Percentiles rank a stretch among this genome's conserved stretches.
phyloP scores from a whole-genome alignment of 30 jellyfish, hydroid and myxozoan genomes.

The Nemopilema nomurai region DNA sequence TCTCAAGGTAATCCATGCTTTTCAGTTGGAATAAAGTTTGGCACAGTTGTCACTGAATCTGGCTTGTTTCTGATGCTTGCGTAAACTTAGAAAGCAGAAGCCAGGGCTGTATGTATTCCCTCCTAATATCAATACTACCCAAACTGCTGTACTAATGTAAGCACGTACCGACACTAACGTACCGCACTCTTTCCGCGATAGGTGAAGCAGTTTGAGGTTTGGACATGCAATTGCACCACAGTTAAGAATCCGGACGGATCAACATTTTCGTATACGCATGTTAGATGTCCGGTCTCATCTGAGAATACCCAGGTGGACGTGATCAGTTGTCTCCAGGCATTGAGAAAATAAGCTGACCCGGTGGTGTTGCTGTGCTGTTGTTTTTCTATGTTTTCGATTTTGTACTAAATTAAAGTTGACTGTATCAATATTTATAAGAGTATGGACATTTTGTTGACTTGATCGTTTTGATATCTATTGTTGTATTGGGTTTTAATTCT shows the following conservation, averaged over 20 bases:
- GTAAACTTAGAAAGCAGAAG: too few species aligned
- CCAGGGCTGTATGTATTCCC: too few species aligned
- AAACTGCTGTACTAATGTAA: background rate
- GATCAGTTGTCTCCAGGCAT: constrained; percentile 50
- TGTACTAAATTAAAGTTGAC: background rate
- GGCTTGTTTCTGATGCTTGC: too few species aligned
- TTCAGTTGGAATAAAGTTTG: background rate
- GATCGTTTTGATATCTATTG: background rate
- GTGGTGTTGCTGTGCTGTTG: background rate
- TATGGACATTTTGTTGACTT: background rate
- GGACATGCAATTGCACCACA: constrained; percentile 66
- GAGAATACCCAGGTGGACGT: constrained; percentile 21
- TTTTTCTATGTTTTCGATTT: background rate
- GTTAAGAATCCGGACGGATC: constrained; percentile 7
- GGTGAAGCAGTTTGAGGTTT: constrained; percentile 48
- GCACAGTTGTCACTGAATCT: background rate
- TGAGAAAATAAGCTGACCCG: constrained; percentile 17
- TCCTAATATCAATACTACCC: background rate
- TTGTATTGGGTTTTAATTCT: background rate
- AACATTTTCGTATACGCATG: constrained; percentile 43
- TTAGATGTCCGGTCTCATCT: constrained; percentile 51
- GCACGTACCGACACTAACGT: background rate
- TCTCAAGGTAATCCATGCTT: constrained; percentile 9
- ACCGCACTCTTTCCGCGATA: background rate
- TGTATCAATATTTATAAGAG: background rate